Percentiles rank a stretch among this genome's conserved stretches.
Conservation (phyloP, 2,888 invertebrate species). For the Latrodectus hesperus region DNA sequence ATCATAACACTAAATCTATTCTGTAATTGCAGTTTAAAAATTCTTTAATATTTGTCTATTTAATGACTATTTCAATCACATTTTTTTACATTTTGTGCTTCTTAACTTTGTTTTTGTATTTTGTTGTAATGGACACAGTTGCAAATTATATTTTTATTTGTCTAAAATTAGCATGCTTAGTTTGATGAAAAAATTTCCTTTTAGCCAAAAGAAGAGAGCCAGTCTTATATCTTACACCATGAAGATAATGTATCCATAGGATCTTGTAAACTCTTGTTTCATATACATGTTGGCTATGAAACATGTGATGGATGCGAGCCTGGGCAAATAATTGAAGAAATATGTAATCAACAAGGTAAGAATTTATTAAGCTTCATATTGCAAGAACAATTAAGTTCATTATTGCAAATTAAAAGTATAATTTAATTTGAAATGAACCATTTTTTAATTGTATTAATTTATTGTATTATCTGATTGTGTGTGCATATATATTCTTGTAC, state of each 20-base stretch:
- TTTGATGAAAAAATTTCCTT: conserved; percentile 77
- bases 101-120: too few species aligned
- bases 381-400: too few species aligned
- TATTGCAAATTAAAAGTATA: too few species aligned
- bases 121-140: too few species aligned
- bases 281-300: conserved; percentile 88
- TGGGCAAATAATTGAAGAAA: conserved; percentile 78
- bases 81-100: too few species aligned
- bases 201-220: conserved; percentile 81
- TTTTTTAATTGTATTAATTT: too few species aligned
- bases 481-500: background rate
- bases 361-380: too few species aligned
- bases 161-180: conserved; percentile 80
- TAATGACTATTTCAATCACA: too few species aligned
- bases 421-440: too few species aligned
- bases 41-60: too few species aligned
- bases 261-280: conserved; percentile 83
- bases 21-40: too few species aligned
- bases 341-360: conserved; percentile 29
- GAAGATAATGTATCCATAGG: conserved; percentile 82
- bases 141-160: background rate
- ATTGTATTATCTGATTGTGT: background rate
- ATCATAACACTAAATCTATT: too few species aligned
- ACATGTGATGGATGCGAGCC: conserved; percentile 97
- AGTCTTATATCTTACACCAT: conserved; percentile 81